These are phyloP conservation scores for Tragelaphus scriptus DNA, from an alignment of 2,113 vertebrate species.

Conservation along the genomic window DNA sequence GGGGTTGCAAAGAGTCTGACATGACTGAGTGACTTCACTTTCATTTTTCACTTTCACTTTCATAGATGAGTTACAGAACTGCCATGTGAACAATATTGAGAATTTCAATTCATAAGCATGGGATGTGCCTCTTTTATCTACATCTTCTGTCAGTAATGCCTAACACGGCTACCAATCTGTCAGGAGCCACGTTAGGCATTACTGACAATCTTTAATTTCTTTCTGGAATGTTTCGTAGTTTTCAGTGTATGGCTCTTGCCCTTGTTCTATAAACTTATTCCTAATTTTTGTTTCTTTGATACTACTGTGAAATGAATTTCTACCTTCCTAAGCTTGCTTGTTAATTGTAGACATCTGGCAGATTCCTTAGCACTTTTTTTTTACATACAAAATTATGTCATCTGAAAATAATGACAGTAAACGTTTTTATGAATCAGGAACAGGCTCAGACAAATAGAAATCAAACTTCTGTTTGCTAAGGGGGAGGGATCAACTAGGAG, in stretches of 20 bases:
- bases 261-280: background rate
- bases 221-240: background rate
- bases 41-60: background rate
- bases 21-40: background rate
- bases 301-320: background rate
- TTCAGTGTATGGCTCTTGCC: background rate
- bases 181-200: too few relatives aligned
- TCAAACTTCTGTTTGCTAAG: background rate
- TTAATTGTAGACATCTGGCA: background rate
- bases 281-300: background rate
- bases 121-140: background rate
- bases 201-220: background rate
- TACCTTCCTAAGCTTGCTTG: background rate
- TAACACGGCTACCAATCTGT: too few relatives aligned
- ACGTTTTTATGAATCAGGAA: background rate
- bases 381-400: background rate
- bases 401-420: background rate
- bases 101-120: background rate
- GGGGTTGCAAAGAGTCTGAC: background rate
- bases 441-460: background rate
- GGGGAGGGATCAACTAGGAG: background rate
- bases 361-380: background rate
- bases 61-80: background rate
- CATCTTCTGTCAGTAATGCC: too few relatives aligned
- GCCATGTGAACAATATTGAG: background rate